phyloP scores from a whole-genome alignment of 2,888 invertebrate species.

The Sinohyriopsis cumingii region DNA sequence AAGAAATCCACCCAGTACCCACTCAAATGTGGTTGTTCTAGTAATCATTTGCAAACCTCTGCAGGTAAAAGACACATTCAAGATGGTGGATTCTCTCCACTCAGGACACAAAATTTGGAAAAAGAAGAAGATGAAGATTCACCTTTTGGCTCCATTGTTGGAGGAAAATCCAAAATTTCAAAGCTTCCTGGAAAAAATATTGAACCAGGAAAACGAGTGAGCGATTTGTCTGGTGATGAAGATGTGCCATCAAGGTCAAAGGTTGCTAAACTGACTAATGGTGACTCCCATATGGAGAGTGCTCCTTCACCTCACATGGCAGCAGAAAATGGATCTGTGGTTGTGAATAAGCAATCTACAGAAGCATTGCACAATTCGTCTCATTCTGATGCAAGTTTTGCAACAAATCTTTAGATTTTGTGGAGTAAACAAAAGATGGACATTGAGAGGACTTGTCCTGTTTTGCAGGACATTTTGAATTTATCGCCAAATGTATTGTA shows the following conservation, averaged over 20 bases:
- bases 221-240: conserved; percentile 12
- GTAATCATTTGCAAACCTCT: conserved; percentile 1
- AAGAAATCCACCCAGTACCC: conserved; percentile 1
- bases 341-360: no score
- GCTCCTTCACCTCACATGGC: conserved; percentile 2
- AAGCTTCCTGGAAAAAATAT: conserved; percentile 12
- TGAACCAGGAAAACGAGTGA: conserved; percentile 21
- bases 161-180: conserved; percentile 9
- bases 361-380: no score
- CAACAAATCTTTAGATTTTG: no score
- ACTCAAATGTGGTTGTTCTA: conserved; percentile 4
- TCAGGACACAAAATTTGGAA: background rate
- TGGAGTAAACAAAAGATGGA: no score
- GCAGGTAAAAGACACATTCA: conserved; percentile 1
- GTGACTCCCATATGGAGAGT: conserved; percentile 25
- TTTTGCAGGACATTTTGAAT: conserved; percentile 44
- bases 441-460: conserved; percentile 30
- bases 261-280: conserved; percentile 35
- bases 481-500: conserved; percentile 4
- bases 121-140: background rate
- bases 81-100: background rate
- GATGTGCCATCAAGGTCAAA: conserved; percentile 21
- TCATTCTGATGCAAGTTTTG: no score
- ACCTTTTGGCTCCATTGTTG: background rate
- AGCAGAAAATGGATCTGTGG: no score